These are phyloP conservation scores for Rhea americana DNA, from an alignment of 2,113 vertebrate species.

Conservation along the genomic window DNA sequence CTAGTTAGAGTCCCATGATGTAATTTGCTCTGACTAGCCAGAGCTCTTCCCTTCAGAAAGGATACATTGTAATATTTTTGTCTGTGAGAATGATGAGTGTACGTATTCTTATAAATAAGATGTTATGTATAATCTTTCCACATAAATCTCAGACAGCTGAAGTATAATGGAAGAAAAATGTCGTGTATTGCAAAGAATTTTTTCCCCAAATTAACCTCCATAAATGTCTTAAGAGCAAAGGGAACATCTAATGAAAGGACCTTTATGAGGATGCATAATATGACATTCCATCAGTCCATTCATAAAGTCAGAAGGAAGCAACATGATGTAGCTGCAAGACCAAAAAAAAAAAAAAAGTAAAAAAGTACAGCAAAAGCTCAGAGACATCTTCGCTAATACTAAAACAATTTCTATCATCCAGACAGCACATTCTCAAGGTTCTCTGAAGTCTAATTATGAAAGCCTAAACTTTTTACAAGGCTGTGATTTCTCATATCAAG, in stretches of 20 bases:
- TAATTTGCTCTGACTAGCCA: neutral
- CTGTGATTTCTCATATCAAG: neutral
- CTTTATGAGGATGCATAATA: conserved; percentile 42
- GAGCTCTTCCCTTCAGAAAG: conserved; percentile 34
- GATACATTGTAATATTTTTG: conserved; percentile 23
- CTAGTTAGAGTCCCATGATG: neutral
- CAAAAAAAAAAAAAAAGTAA: neutral
- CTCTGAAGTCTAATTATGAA: neutral
- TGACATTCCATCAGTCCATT: conserved; percentile 62
- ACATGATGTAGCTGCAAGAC: neutral
- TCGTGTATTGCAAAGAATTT: conserved; percentile 10
- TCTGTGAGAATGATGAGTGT: conserved; percentile 7
- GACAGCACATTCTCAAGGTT: neutral
- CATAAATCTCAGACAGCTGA: conserved; percentile 31
- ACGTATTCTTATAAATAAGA: conserved; percentile 24
- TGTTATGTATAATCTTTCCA: conserved; percentile 19
- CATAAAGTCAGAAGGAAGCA: conserved; percentile 31
- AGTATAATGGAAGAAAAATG: conserved; percentile 41
- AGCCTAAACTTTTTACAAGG: neutral
- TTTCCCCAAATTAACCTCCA: conserved; percentile 40
- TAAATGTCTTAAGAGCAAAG: conserved; percentile 50
- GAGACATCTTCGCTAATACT: neutral
- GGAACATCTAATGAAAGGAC: conserved; percentile 57
- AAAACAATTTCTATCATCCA: neutral
- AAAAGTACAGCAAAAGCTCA: neutral